Base-by-base conservation (phyloP, 2,113 vertebrate species). In the Lepus europaeus region DNA sequence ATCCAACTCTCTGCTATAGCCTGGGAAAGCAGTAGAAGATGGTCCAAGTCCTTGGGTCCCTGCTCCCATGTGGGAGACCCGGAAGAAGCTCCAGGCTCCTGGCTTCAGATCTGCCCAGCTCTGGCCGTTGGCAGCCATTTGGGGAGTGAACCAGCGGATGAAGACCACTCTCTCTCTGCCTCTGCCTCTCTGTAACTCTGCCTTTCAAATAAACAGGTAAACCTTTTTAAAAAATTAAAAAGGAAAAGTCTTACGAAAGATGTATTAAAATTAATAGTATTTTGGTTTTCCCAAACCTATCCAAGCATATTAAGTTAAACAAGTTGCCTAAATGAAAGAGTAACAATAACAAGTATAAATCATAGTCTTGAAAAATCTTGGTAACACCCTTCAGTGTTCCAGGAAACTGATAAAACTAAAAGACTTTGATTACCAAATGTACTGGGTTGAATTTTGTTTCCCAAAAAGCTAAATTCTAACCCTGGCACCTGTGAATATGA, bases 391-490 rank as follows among this genome's bases (percentile, higher is more conserved):
- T 27, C n/a, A 61, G n/a, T 90, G 23, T 76, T 77, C 36, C 69
- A 93, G 64, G 82, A 87, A 90, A 93, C 22, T 33, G 14, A 81
- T 74, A 87, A 93, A 93, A 77, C 70, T 39, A 9, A 25, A 88
- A 79, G 66, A 87, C 45, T 91, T 82, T 74, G 87, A 74, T 72
- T 89, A 77, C 27, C 53, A 25, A 59, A 68, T 49, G 59, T 49
- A 61, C 16, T 36, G 20, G 31, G 16, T 27, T 85, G 25, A 90
- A 81, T 0, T 87, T 5, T 29, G 33, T 82, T 9, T 13, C 49
- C 6, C 7, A 3, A n/a, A 59, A 87, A 78, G 27, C 17, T 27
- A 74, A 91, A 6, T 56, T 56, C 36, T 85, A 94, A 79, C 17
- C 9, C 7, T 20, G 17, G 6, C 9, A 25, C 8, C 31, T 51